phyloP scores from a whole-genome alignment of 1,140 invertebrate species.

The Sarcophaga bullata region DNA sequence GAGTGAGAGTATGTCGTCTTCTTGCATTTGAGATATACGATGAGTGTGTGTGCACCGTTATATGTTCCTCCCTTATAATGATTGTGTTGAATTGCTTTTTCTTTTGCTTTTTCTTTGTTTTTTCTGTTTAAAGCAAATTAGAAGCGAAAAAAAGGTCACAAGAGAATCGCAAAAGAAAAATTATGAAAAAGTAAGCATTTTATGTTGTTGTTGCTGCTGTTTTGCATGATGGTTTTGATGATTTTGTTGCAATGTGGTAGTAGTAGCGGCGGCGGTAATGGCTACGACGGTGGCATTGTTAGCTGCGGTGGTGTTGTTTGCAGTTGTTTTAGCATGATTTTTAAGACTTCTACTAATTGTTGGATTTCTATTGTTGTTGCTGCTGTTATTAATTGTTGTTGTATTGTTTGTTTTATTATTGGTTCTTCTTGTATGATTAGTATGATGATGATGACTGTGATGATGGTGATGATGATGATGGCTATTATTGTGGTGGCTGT shows the following conservation, averaged over 20 bases:
- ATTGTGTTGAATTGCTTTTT: neutral
- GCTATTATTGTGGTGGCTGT: conserved; percentile 45
- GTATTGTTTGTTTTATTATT: conserved; percentile 25
- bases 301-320: conserved; percentile 17
- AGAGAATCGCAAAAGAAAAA: neutral
- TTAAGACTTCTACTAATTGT: conserved; percentile 10
- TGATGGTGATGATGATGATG: conserved; percentile 31
- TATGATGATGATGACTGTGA: neutral
- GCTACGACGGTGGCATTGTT: neutral
- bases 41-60: neutral
- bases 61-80: neutral
- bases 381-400: neutral
- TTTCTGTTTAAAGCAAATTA: neutral
- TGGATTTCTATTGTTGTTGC: conserved; percentile 27
- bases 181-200: conserved; percentile 27
- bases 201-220: conserved; percentile 32
- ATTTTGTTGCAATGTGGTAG: conserved; percentile 17
- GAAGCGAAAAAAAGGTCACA: too few species aligned
- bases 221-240: neutral
- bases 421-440: conserved; percentile 21
- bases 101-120: conserved; percentile 16
- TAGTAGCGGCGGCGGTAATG: neutral
- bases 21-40: too few species aligned
- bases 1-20: too few species aligned
- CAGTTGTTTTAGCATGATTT: conserved; percentile 12